Evolutionary conservation across 2,797 vertebrate species (phyloP).

Genomic region (Schizopygopsis malacanthus): DNA sequence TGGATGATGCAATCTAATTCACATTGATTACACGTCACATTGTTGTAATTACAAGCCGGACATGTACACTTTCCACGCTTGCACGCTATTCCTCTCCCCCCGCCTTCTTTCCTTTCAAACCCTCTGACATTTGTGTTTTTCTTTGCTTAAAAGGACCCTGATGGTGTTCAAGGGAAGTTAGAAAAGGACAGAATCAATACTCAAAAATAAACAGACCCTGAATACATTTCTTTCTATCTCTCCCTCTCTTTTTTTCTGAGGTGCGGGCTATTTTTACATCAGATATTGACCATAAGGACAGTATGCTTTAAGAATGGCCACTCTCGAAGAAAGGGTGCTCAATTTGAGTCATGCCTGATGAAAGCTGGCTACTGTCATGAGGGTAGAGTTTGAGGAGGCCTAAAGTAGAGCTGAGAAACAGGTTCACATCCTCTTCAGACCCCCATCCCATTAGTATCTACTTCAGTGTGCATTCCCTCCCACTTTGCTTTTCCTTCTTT

Average conservation of each 20-base stretch:
- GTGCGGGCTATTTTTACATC: slow-evolving; percentile 40
- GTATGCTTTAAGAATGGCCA: slow-evolving; percentile 13
- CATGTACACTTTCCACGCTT: slow-evolving; percentile 18
- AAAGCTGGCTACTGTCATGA: slow-evolving; percentile 36
- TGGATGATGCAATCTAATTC: slow-evolving; percentile 46
- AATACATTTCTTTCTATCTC: neutral
- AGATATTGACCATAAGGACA: slow-evolving; percentile 35
- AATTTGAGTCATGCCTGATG: slow-evolving; percentile 47
- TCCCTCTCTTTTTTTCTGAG: too few relatives aligned
- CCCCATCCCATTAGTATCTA: slow-evolving; percentile 43
- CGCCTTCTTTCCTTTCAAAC: slow-evolving; percentile 7
- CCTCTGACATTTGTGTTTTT: slow-evolving; percentile 55
- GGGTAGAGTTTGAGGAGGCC: slow-evolving; percentile 7
- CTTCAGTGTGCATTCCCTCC: neutral
- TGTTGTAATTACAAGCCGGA: slow-evolving; percentile 34
- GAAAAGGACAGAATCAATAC: slow-evolving; percentile 49
- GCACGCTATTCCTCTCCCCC: neutral
- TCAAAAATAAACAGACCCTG: slow-evolving; percentile 24
- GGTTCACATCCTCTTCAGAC: slow-evolving; percentile 39
- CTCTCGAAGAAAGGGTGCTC: slow-evolving; percentile 4
- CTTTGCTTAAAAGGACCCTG: slow-evolving; percentile 43
- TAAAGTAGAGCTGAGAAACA: slow-evolving; percentile 26
- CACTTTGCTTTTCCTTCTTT: neutral
- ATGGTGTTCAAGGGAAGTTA: slow-evolving; percentile 43
- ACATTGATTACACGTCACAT: slow-evolving; percentile 50